Conservation (phyloP, 2,797 vertebrate genomes). For the Aquila chrysaetos region DNA sequence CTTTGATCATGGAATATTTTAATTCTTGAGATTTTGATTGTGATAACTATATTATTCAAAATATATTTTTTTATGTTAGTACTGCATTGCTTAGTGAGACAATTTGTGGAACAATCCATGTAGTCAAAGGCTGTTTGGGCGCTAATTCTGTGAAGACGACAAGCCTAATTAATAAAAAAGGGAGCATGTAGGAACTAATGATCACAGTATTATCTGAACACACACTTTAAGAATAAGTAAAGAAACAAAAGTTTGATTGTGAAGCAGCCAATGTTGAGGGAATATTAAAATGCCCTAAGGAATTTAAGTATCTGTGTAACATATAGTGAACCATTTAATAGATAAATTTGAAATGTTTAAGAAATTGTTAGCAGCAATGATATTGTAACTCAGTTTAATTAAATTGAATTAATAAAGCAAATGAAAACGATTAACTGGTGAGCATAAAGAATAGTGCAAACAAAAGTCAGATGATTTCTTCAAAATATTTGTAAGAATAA, state of each 20-base stretch:
- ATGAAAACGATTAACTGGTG: background rate
- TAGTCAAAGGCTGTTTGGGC: slow-evolving; percentile 1
- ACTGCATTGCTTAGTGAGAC: background rate
- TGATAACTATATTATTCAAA: slow-evolving; percentile 18
- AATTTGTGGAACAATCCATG: background rate
- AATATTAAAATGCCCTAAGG: background rate
- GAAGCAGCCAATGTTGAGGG: background rate
- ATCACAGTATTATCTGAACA: background rate
- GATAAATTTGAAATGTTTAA: slow-evolving; percentile 30
- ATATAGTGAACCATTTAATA: background rate
- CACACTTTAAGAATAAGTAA: background rate
- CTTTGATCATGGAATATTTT: slow-evolving; percentile 38
- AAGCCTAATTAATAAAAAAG: background rate
- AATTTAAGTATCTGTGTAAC: background rate
- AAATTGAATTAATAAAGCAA: slow-evolving; percentile 20
- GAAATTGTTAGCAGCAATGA: background rate
- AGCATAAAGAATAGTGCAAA: background rate
- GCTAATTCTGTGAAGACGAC: slow-evolving; percentile 1
- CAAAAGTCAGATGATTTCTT: background rate
- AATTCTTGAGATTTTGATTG: slow-evolving; percentile 37
- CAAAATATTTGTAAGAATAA: background rate
- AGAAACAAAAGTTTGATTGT: background rate
- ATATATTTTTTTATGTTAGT: background rate
- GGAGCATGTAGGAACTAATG: background rate
- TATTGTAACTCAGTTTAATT: slow-evolving; percentile 5